Evolutionary conservation across 2,113 vertebrate genomes (phyloP).

Genomic region (Platichthys flesus): DNA sequence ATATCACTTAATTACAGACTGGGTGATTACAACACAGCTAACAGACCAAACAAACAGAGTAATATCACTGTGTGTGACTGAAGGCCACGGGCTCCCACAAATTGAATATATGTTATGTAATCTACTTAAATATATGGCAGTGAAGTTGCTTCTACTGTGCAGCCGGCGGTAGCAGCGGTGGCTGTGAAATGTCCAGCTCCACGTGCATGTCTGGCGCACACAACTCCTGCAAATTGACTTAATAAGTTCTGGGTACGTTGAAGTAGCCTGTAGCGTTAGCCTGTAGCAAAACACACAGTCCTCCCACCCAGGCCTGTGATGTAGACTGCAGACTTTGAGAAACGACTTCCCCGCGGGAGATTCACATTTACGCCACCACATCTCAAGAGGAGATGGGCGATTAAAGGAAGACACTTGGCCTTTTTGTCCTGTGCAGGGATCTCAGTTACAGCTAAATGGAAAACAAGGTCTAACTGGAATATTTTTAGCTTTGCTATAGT

Average conservation of each 20-base stretch:
- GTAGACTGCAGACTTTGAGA: conserved; percentile 10
- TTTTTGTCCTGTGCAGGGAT: not conserved
- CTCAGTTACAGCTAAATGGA: not conserved
- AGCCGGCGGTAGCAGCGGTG: not conserved
- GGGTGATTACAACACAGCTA: conserved; percentile 49
- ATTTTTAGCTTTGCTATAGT: conserved; percentile 17
- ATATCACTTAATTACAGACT: conserved; percentile 53
- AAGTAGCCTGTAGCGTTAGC: not conserved
- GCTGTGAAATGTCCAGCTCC: conserved; percentile 3
- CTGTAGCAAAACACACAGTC: not conserved
- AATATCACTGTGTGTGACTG: not conserved
- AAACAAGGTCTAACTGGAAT: not conserved
- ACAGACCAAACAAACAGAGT: conserved; percentile 26
- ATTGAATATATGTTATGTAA: conserved; percentile 17
- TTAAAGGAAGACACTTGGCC: not conserved
- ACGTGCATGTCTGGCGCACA: conserved; percentile 24
- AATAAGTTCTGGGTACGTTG: conserved; percentile 18
- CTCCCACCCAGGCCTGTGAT: not conserved
- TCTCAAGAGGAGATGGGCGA: not conserved
- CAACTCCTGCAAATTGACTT: conserved; percentile 12
- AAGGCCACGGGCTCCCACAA: not conserved
- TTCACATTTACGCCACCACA: conserved; percentile 18
- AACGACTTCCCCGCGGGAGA: conserved; percentile 15
- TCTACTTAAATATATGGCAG: conserved; percentile 1
- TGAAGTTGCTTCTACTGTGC: conserved; percentile 7